These are phyloP conservation scores for Salminus brasiliensis DNA, from an alignment of 2,113 vertebrate species.

Conservation along the genomic window DNA sequence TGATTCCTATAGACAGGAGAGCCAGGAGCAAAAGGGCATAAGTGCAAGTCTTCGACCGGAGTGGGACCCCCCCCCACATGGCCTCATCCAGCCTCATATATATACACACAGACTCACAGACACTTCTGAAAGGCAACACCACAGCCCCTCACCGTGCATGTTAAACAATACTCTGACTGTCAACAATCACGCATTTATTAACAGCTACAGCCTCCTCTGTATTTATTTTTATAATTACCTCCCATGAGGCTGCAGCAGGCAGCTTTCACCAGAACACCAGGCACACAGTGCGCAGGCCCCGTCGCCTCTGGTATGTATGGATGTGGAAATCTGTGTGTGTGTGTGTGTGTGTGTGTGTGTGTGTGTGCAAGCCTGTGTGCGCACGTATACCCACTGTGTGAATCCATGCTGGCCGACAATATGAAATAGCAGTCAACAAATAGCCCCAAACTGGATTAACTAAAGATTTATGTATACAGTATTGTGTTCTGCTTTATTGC, in stretches of 20 bases:
- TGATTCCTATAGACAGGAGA: constrained; percentile 1
- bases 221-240: constrained; percentile 85
- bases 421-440: constrained; percentile 51
- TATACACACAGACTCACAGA: constrained; percentile 21
- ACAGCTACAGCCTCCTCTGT: constrained; percentile 76
- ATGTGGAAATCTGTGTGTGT: constrained; percentile 34
- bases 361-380: constrained; percentile 5
- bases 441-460: constrained; percentile 52
- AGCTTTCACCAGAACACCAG: constrained; percentile 63
- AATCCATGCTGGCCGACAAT: constrained; percentile 28
- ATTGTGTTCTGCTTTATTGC: constrained; percentile 52
- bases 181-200: constrained; percentile 84
- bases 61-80: neutral
- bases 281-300: constrained; percentile 47
- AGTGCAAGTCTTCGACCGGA: constrained; percentile 27
- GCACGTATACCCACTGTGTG: constrained; percentile 14
- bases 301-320: constrained; percentile 57
- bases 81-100: constrained; percentile 12
- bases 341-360: constrained; percentile 4
- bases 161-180: constrained; percentile 81
- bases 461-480: constrained; percentile 46
- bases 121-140: constrained; percentile 68
- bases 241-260: constrained; percentile 72
- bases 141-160: constrained; percentile 72
- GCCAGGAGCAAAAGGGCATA: constrained; percentile 11